Conservation (phyloP, 2,113 vertebrate species). For the Gracilinanus agilis region DNA sequence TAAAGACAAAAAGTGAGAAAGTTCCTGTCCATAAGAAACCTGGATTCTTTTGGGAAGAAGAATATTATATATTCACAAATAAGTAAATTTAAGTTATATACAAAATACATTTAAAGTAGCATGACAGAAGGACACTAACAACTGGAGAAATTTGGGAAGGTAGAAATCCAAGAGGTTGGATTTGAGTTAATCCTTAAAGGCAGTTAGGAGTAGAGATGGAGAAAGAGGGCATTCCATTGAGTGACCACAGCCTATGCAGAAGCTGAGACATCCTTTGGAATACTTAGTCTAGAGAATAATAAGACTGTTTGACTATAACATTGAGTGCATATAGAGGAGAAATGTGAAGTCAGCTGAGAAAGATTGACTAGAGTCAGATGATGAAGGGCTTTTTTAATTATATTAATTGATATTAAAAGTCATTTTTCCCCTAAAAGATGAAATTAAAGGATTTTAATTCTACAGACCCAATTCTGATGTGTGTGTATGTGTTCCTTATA, state of each 20-base stretch:
- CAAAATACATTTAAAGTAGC: not conserved
- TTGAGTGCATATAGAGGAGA: not conserved
- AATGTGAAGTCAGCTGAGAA: not conserved
- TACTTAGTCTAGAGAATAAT: not conserved
- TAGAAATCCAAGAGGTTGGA: not conserved
- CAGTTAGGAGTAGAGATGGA: not conserved
- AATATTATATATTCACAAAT: not conserved
- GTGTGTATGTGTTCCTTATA: not conserved
- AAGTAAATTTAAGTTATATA: not conserved
- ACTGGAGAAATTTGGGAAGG: not conserved
- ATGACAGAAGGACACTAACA: not conserved
- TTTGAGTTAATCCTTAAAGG: not conserved
- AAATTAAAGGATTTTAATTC: slow-evolving; percentile 24
- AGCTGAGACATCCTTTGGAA: not conserved
- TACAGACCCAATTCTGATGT: not conserved
- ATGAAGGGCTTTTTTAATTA: not conserved
- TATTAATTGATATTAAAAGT: not conserved
- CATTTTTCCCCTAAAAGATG: not conserved
- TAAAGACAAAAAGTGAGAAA: not conserved
- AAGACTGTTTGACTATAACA: not conserved
- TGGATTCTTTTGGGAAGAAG: not conserved
- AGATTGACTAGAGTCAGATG: not conserved
- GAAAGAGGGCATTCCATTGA: not conserved
- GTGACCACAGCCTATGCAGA: not conserved
- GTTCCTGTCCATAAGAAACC: not conserved